These are phyloP conservation scores for Propithecus deckenii DNA, from an alignment of 2,797 vertebrate genomes.

Conservation along the genomic window DNA sequence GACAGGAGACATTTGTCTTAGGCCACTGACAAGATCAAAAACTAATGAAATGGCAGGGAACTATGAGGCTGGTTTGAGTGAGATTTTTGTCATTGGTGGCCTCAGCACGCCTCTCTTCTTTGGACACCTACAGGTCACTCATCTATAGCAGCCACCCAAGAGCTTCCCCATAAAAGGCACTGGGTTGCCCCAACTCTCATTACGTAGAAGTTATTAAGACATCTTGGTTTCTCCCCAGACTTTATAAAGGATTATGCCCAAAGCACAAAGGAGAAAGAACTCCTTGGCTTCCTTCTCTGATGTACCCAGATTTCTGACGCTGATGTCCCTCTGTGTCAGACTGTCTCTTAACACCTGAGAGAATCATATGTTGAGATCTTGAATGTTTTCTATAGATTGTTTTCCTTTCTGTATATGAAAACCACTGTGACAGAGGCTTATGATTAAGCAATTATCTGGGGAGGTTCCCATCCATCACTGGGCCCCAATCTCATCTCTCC, in stretches of 20 bases:
- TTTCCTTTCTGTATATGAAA: background rate
- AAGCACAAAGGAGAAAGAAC: background rate
- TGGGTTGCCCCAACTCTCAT: background rate
- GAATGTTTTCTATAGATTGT: background rate
- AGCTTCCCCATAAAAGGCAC: fast-evolving
- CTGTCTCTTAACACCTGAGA: background rate
- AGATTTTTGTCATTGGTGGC: background rate
- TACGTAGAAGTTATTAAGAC: background rate
- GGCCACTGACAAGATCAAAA: background rate
- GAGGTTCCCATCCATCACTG: background rate
- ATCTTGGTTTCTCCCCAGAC: background rate
- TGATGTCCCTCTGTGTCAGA: background rate
- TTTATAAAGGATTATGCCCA: background rate
- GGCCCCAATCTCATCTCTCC: background rate
- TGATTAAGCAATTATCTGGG: background rate
- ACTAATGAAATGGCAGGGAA: background rate
- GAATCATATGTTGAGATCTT: background rate
- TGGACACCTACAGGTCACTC: background rate
- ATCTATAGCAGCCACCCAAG: background rate
- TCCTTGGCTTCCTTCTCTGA: background rate
- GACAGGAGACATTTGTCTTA: background rate
- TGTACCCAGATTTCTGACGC: background rate
- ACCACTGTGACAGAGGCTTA: background rate
- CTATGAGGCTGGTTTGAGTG: background rate
- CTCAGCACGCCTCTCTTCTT: background rate